A percentile compares a stretch with the other conserved stretches of the same genome.
Conservation (phyloP, 2,888 invertebrate species). For the Heliconius cydno region DNA sequence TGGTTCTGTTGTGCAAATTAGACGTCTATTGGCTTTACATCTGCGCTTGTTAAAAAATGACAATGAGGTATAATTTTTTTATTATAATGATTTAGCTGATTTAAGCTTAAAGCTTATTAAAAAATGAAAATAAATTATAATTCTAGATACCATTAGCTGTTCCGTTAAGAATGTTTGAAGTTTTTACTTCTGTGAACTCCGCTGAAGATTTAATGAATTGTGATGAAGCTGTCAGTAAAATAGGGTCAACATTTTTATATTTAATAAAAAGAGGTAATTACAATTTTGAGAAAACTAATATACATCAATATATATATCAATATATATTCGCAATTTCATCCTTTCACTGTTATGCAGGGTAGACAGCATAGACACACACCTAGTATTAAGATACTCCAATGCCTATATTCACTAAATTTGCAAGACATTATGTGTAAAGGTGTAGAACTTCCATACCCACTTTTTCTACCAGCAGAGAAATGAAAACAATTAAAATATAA, state of each 20-base stretch:
- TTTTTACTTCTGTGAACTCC: constrained; percentile 85
- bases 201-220: constrained; percentile 66
- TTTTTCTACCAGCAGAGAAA: neutral
- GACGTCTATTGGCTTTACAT: constrained; percentile 69
- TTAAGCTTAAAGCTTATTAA: neutral
- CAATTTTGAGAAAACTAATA: neutral
- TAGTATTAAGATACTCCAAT: too few species aligned
- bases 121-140: neutral
- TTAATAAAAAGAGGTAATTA: constrained; percentile 82
- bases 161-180: constrained; percentile 90
- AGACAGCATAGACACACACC: too few species aligned
- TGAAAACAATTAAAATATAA: neutral
- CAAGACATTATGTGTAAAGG: neutral
- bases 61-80: constrained; percentile 63
- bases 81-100: neutral
- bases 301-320: neutral
- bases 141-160: constrained; percentile 85
- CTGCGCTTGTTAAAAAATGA: constrained; percentile 69
- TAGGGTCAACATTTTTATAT: constrained; percentile 80
- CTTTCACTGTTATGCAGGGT: neutral
- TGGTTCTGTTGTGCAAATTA: constrained; percentile 68
- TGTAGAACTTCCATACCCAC: neutral
- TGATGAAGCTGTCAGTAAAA: constrained; percentile 61
- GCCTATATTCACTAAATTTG: too few species aligned
- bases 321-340: neutral